Evolutionary conservation across 2,113 vertebrate genomes (phyloP), one percentile per base, ranked within the genome.

Genomic region (Etia nguti): DNA sequence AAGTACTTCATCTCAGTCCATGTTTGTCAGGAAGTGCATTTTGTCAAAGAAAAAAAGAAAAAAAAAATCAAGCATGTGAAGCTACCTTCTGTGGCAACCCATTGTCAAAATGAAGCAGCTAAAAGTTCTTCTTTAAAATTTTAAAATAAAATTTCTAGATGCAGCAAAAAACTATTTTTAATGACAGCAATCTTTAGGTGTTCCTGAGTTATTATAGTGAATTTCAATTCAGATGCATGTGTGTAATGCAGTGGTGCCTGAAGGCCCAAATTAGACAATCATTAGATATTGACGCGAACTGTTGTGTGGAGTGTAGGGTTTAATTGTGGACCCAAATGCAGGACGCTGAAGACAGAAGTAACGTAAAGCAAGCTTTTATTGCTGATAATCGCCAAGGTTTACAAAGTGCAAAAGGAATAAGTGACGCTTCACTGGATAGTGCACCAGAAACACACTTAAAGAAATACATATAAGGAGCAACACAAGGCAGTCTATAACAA

Each of bases 161-260:
- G 20, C 62, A 65, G 57, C 29, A 68, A 38, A 4, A 68, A 68
- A 22, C 34, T 38, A 13, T 38, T 68, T n/a, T n/a, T n/a, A n/a
- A n/a, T 65, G 34, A 38, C 18, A 4, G n/a, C 20, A 38, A 65
- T 38, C 2, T 38, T 38, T 65, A 68, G 62, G 34, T 41, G 20
- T 68, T 68, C 62, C 7, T 68, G 62, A 6, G 62, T 68, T 41
- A 41, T 4, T 8, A 41, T 68, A 24, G n/a, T 68, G 62, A 41
- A 68, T 68, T 68, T 41, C 62, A 68, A 9, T 41, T 68, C 36
- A 68, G 36, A 68, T 68, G 62, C 36, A 68, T 41, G 36, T 68
- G 36, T 68, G 62, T 68, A 22, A 68, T 68, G n/a, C n/a, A 41
- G 62, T 41, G 22, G 36, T 41, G 62, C 62, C 62, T 24, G 12